Evolutionary conservation across 2,888 invertebrate genomes (phyloP), one percentile per base, ranked within the genome.

Genomic region (Rhagonycha fulva): DNA sequence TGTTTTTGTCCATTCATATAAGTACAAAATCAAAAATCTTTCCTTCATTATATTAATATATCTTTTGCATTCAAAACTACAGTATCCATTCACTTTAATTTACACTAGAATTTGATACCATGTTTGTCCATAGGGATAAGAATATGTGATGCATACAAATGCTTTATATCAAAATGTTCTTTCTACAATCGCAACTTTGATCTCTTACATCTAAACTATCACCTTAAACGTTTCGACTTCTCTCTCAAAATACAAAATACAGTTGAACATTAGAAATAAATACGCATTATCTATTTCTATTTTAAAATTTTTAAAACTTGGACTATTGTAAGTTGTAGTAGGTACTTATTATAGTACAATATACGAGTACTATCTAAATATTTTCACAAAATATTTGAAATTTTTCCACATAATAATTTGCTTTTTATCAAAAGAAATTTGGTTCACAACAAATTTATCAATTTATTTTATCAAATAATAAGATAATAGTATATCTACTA

Each of bases 41-140:
- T 68, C 11, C 60, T 72, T 72, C 60, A 68, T 67, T 68, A 72
- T 72, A 26, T 19, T 2, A 73, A 28, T 19, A 28, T 73, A 62
- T 47, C 47, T 26, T 70, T 74, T 62, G 32, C 11, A 74, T 70
- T 74, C 74, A 68, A 63, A 74, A 68, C 74, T 74, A 28, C 62
- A 70, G 19, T 60, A 66, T 19, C 66, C 23, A 67, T 70, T 67
- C 30, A 61, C 70, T 71, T 70, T 74, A 74, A 74, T 74, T 74
- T 74, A 71, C 70, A 71, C 70, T 70, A 47, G 23, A 71, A 67
- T 63, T 68, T 74, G 74, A 71, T 70, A 71, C 62, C 75, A 71
- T 75, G 75, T 71, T 68, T 75, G 71, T 75, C 75, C 71, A 68
- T 68, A 47, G 75, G 68, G 71, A 75, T 66, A 60, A n/a, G 26